Conservation (phyloP, 2,113 vertebrate genomes). For the Aphelocoma coerulescens region DNA sequence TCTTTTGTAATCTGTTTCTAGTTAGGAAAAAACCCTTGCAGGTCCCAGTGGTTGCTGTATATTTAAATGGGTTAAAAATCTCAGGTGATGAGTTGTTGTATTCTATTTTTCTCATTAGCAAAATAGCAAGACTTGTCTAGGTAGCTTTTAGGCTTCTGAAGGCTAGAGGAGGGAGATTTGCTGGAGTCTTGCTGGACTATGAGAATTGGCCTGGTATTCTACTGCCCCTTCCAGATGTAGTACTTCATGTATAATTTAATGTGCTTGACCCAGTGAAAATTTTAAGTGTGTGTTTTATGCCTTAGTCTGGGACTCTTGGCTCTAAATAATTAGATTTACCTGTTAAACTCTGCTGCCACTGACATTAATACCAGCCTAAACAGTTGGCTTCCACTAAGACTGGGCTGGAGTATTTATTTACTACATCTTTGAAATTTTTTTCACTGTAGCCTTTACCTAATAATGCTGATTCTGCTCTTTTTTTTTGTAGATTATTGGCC, state of each 20-base stretch:
- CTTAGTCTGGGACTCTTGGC: not conserved
- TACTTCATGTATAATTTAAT: not conserved
- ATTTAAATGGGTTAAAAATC: not conserved
- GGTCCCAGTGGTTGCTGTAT: not conserved
- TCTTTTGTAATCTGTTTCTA: not conserved
- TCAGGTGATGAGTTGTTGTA: not conserved
- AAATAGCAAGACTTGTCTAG: not conserved
- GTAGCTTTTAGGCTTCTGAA: not conserved
- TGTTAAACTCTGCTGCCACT: not conserved
- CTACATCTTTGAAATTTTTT: not conserved
- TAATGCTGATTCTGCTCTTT: not conserved
- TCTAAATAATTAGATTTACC: not conserved
- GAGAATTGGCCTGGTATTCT: not conserved
- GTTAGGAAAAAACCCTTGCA: not conserved
- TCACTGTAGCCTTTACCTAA: not conserved
- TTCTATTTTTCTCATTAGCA: not conserved
- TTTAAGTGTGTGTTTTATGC: not conserved
- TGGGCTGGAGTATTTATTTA: not conserved
- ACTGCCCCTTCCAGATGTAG: not conserved
- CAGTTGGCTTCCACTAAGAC: not conserved
- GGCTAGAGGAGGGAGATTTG: not conserved
- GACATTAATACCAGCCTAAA: not conserved
- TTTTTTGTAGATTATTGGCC: slow-evolving; percentile 86
- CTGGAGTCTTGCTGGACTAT: not conserved
- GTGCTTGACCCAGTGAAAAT: not conserved